Evolutionary conservation across 64 coral and sea anemone genomes (phyloP).

Genomic region (Cladopsammia gracilis): DNA sequence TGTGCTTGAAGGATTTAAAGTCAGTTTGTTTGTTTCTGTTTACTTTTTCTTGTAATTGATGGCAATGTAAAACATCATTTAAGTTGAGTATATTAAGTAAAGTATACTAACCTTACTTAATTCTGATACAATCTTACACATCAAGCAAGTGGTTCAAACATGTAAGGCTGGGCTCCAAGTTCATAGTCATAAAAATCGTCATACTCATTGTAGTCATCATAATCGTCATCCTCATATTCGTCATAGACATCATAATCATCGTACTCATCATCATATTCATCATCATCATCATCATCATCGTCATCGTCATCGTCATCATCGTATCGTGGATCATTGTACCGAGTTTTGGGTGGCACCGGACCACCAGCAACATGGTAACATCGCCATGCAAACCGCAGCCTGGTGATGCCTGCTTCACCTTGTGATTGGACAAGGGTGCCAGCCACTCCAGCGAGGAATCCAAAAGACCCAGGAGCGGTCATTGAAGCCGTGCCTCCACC

Average conservation of each 20-base stretch:
- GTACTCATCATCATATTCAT: constrained; percentile 32
- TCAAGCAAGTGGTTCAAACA: constrained; percentile 52
- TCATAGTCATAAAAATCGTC: constrained; percentile 23
- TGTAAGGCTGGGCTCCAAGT: neutral
- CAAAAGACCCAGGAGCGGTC: constrained; percentile 47
- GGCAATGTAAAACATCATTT: no score
- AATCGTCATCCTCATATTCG: constrained; percentile 25
- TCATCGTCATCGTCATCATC: neutral
- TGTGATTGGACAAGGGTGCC: constrained; percentile 75
- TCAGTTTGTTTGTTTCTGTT: no score
- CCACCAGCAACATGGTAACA: constrained; percentile 51
- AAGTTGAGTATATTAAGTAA: no score
- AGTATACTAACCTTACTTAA: no score
- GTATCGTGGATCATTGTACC: neutral
- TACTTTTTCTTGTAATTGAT: no score
- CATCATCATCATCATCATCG: constrained; percentile 23
- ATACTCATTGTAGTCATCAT: constrained; percentile 26
- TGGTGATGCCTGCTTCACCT: constrained; percentile 82
- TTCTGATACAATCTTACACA: neutral
- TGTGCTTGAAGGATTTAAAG: no score
- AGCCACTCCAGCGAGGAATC: constrained; percentile 66
- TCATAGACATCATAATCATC: constrained; percentile 36
- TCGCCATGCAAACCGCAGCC: constrained; percentile 84
- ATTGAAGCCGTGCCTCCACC: constrained; percentile 51
- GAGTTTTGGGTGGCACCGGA: neutral